Conservation (phyloP, 2,888 invertebrate species). For the Drosophila colorata region DNA sequence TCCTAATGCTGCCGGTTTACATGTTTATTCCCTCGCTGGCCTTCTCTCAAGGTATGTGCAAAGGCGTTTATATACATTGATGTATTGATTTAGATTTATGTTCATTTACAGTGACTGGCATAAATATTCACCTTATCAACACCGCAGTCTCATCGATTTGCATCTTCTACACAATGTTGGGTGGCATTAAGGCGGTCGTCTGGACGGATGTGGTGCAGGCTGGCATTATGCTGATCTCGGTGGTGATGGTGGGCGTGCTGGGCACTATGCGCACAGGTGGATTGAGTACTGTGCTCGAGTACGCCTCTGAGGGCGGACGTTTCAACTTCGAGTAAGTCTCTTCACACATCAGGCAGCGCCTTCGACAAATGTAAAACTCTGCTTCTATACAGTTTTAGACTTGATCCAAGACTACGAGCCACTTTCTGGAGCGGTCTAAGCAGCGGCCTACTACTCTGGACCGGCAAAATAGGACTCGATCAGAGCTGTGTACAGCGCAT, state of each 20-base stretch:
- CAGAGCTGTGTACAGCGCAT: conserved; percentile 91
- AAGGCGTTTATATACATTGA: neutral
- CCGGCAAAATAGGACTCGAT: conserved; percentile 89
- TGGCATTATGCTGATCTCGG: conserved; percentile 84
- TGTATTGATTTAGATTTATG: conserved; percentile 4
- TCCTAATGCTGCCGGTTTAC: conserved; percentile 81
- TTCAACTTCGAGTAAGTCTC: conserved; percentile 83
- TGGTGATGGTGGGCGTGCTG: conserved; percentile 83
- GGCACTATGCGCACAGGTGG: conserved; percentile 85
- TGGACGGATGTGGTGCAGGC: conserved; percentile 87
- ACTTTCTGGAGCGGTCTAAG: conserved; percentile 88
- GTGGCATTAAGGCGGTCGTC: conserved; percentile 86
- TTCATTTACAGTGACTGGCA: conserved; percentile 86
- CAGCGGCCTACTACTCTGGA: conserved; percentile 88
- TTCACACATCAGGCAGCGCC: fast-evolving
- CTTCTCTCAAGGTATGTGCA: conserved; percentile 82
- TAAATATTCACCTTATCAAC: conserved; percentile 87
- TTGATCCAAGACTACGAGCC: conserved; percentile 88
- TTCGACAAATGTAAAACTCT: neutral
- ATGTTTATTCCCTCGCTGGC: conserved; percentile 83
- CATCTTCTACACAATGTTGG: conserved; percentile 87
- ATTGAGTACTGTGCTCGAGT: conserved; percentile 80
- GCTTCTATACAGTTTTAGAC: conserved; percentile 86
- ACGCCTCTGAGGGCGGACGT: conserved; percentile 83
- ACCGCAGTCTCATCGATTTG: conserved; percentile 86